Evolutionary conservation across 2,113 vertebrate species (phyloP).

Genomic region (Apaloderma vittatum): DNA sequence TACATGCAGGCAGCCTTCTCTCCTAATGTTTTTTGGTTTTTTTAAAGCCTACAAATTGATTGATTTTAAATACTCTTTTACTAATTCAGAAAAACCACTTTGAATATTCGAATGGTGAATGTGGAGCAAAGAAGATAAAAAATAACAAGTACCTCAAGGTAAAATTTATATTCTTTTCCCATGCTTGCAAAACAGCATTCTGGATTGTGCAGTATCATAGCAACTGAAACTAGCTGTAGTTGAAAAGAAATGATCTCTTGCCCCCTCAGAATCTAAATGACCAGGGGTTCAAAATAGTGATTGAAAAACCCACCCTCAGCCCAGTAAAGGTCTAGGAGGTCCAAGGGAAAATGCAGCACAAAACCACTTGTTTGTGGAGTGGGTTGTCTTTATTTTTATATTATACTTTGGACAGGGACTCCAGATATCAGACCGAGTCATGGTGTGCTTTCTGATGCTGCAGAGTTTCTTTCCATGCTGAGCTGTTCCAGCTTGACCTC

Average conservation of each 20-base stretch:
- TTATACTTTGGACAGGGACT: background rate
- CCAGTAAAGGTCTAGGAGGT: background rate
- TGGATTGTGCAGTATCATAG: background rate
- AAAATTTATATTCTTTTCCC: constrained; percentile 13
- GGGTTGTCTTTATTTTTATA: background rate
- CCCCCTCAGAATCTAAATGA: background rate
- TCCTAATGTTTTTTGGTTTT: background rate
- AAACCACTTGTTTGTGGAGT: background rate
- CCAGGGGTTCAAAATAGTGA: background rate
- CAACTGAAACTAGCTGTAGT: background rate
- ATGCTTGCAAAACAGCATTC: background rate
- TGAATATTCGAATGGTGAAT: constrained; percentile 86
- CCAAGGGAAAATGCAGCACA: background rate
- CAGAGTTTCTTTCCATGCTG: background rate
- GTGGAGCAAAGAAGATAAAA: constrained; percentile 82
- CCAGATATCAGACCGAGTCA: background rate
- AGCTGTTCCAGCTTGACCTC: background rate
- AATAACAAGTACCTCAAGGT: constrained; percentile 84
- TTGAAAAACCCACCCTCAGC: background rate
- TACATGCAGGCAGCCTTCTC: background rate
- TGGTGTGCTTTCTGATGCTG: background rate
- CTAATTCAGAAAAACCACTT: constrained; percentile 86
- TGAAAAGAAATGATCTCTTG: background rate
- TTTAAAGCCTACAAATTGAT: background rate
- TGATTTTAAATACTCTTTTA: constrained; percentile 18